A percentile compares a stretch with the other conserved stretches of the same genome.
phyloP scores from a whole-genome alignment of 2,888 invertebrate genomes.

The Cremastobaeus sp. region DNA sequence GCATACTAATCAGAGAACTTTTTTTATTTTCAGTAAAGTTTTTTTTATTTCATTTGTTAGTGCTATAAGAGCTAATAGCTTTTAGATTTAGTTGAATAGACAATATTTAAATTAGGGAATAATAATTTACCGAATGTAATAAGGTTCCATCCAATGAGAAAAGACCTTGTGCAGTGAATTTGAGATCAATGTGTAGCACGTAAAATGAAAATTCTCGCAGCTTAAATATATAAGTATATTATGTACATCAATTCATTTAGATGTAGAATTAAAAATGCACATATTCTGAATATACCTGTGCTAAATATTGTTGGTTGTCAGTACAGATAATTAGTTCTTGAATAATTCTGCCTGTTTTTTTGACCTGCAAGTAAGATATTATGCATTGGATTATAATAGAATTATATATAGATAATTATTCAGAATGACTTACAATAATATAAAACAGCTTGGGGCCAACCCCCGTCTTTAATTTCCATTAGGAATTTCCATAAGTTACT shows the following conservation, averaged over 20 bases:
- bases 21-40: no score
- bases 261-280: neutral
- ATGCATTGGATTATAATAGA: no score
- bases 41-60: no score
- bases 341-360: slow-evolving; percentile 31
- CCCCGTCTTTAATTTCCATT: no score
- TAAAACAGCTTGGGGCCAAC: no score
- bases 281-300: slow-evolving; percentile 22
- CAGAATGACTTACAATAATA: no score
- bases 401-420: no score
- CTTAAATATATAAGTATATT: neutral
- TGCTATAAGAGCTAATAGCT: no score
- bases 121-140: slow-evolving; percentile 19
- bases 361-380: slow-evolving; percentile 14
- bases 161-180: slow-evolving; percentile 12
- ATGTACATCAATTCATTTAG: neutral
- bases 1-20: no score
- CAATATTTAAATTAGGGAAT: neutral
- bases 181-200: slow-evolving; percentile 12
- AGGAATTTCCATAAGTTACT: no score
- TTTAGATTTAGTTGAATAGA: neutral
- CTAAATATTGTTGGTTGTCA: slow-evolving; percentile 37
- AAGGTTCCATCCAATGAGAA: slow-evolving; percentile 12
- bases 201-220: slow-evolving; percentile 17
- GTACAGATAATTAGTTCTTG: slow-evolving; percentile 47